Conservation (phyloP, 2,888 invertebrate species). For the Margaritifera margaritifera region DNA sequence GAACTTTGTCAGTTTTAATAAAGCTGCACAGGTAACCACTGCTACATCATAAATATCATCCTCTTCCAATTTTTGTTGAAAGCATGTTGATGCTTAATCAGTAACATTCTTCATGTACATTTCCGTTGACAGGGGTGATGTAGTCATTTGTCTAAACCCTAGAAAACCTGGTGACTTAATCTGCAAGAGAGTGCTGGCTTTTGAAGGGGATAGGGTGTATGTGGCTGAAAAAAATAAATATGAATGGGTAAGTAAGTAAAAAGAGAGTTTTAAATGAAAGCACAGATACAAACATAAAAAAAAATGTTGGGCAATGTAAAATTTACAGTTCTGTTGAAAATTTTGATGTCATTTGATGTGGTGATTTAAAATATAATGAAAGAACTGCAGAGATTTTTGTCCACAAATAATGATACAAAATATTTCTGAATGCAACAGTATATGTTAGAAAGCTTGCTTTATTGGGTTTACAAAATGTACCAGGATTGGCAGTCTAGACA, state of each 20-base stretch:
- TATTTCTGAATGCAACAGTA: too few species aligned
- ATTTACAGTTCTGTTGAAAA: neutral
- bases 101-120: neutral
- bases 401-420: too few species aligned
- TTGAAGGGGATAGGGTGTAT: constrained; percentile 61
- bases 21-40: too few species aligned
- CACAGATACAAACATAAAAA: neutral
- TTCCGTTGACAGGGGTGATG: constrained; percentile 81
- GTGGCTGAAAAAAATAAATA: neutral
- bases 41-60: neutral
- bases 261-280: constrained; percentile 1
- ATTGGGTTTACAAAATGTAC: too few species aligned
- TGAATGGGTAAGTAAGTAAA: neutral
- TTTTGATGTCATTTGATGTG: too few species aligned
- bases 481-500: too few species aligned
- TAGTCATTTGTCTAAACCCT: constrained; percentile 88
- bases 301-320: neutral
- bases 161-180: constrained; percentile 86
- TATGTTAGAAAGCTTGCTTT: too few species aligned
- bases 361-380: too few species aligned
- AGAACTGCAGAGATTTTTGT: neutral
- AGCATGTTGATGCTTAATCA: neutral
- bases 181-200: constrained; percentile 84
- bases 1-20: too few species aligned
- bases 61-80: constrained; percentile 1